phyloP scores from a whole-genome alignment of 2,113 vertebrate genomes.

The Poeciliopsis retropinna region DNA sequence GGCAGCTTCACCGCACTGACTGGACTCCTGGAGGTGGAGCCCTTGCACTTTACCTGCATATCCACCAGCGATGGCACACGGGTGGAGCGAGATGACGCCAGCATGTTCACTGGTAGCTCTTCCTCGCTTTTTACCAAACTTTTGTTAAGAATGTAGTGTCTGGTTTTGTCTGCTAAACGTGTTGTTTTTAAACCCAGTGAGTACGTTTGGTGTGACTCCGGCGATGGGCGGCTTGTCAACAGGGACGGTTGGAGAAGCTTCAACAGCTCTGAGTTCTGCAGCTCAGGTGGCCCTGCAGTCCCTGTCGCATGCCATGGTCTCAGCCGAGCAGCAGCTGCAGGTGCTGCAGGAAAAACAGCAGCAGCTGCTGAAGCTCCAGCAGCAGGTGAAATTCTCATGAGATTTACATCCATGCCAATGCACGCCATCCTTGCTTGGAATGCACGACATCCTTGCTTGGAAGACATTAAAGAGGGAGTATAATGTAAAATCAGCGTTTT shows the following conservation, averaged over 20 bases:
- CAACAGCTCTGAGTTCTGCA: conserved; percentile 96
- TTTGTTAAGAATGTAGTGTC: neutral
- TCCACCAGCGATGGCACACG: conserved; percentile 98
- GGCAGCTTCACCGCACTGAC: conserved; percentile 98
- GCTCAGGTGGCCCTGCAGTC: conserved; percentile 99
- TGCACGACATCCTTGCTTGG: too few species aligned
- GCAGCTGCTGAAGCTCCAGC: conserved; percentile 99
- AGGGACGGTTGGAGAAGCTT: conserved; percentile 94
- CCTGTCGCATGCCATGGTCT: conserved; percentile 99
- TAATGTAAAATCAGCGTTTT: too few species aligned
- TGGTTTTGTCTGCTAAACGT: neutral
- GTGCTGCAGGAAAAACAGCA: conserved; percentile 99
- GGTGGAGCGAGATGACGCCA: conserved; percentile 99
- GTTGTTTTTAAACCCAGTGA: conserved; percentile 81
- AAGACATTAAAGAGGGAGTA: too few species aligned
- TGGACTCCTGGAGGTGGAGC: conserved; percentile 97
- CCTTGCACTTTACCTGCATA: conserved; percentile 97
- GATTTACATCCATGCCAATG: too few species aligned
- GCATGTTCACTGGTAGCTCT: conserved; percentile 98
- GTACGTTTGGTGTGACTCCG: conserved; percentile 96
- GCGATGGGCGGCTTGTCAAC: conserved; percentile 92
- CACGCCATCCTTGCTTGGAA: too few species aligned
- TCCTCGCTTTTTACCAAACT: neutral
- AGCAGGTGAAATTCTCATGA: conserved; percentile 87
- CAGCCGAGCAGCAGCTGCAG: conserved; percentile 99